Evolutionary conservation across 2,888 invertebrate species (phyloP).

Genomic region (Acanthosepion esculentum): DNA sequence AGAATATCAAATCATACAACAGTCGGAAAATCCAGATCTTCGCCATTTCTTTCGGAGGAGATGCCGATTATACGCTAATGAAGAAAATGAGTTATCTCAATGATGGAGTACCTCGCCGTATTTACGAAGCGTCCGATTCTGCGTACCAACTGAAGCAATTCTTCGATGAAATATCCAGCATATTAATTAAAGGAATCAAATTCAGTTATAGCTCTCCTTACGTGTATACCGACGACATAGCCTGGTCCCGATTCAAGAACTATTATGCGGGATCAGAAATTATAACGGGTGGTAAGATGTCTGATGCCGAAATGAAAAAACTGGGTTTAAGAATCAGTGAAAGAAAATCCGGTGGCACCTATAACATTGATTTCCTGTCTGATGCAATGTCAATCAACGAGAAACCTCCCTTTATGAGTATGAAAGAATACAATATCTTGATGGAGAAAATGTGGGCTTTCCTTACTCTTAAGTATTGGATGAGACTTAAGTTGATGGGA

Average conservation of each 20-base stretch:
- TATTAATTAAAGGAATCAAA: slow-evolving; percentile 81
- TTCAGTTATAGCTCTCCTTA: slow-evolving; percentile 55
- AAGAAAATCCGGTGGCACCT: background rate
- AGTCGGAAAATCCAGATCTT: slow-evolving; percentile 76
- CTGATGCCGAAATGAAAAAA: background rate
- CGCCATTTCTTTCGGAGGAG: slow-evolving; percentile 83
- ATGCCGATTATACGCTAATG: slow-evolving; percentile 82
- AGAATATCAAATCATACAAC: slow-evolving; percentile 57
- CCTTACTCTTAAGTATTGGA: background rate
- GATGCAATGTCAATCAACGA: background rate
- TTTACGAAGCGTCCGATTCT: slow-evolving; percentile 84
- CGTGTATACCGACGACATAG: background rate
- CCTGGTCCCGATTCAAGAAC: background rate
- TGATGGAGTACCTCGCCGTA: slow-evolving; percentile 82
- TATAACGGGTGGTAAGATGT: background rate
- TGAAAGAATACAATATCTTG: background rate
- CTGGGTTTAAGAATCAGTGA: background rate
- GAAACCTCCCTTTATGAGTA: background rate
- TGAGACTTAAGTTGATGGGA: background rate
- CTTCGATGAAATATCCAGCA: slow-evolving; percentile 81
- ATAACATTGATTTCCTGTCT: background rate
- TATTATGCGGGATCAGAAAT: slow-evolving; percentile 17
- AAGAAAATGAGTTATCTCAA: slow-evolving; percentile 82
- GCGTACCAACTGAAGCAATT: slow-evolving; percentile 81
- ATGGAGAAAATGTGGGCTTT: slow-evolving; percentile 40